Evolutionary conservation across 1,140 invertebrate genomes (phyloP).

Genomic region (Pemphigus obesinymphae): DNA sequence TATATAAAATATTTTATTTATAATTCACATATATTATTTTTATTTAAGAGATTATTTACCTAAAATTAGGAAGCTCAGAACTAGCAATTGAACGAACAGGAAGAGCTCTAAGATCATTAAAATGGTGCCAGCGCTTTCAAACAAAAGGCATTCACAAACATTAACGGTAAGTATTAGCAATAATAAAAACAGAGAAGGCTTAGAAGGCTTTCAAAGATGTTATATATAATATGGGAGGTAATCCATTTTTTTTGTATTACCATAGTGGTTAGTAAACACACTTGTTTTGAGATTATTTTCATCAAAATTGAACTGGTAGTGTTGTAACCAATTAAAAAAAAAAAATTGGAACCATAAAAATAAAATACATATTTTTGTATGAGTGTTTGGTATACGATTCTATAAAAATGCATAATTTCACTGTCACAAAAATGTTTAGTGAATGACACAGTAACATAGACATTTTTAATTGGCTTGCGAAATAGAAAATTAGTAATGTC

Average conservation of each 20-base stretch:
- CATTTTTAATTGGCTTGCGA: not conserved
- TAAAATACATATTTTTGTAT: not conserved
- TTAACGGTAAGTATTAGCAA: not conserved
- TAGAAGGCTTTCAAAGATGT: not conserved
- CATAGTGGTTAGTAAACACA: not conserved
- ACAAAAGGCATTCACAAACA: not conserved
- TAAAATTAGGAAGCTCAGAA: not conserved
- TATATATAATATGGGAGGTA: not conserved
- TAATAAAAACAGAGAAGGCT: not conserved
- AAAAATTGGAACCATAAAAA: not conserved
- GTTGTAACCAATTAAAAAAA: not conserved
- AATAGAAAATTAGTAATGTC: not conserved
- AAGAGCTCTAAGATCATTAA: not conserved
- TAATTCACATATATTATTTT: not conserved
- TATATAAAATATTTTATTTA: not conserved
- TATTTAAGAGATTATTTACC: not conserved
- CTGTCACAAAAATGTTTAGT: not conserved
- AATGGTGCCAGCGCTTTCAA: not conserved
- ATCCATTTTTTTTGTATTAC: constrained; percentile 5
- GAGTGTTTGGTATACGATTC: not conserved
- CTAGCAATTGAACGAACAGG: not conserved
- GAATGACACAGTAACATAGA: not conserved
- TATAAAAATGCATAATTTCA: not conserved
- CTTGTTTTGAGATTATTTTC: not conserved
- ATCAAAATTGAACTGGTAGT: not conserved